Evolutionary conservation across 2,113 vertebrate species (phyloP).

Genomic region (Pterophyllum scalare): DNA sequence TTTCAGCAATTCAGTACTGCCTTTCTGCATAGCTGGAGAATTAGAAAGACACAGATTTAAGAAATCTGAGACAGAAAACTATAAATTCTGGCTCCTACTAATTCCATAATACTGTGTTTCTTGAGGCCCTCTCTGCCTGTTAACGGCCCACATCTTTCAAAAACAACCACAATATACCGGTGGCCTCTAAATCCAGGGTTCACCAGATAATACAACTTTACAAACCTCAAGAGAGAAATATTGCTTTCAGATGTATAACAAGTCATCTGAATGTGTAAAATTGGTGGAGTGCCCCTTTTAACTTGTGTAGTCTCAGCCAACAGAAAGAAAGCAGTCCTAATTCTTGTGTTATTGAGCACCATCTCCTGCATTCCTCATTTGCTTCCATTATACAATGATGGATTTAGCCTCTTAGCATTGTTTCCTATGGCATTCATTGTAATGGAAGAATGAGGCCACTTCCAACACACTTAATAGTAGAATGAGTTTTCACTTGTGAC

Average conservation of each 20-base stretch:
- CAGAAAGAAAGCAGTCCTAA: slow-evolving; percentile 19
- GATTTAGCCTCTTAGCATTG: slow-evolving; percentile 3
- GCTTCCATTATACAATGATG: slow-evolving; percentile 16
- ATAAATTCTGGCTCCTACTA: background rate
- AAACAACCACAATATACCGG: background rate
- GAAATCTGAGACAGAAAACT: background rate
- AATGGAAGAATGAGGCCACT: slow-evolving; percentile 25
- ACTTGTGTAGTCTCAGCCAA: background rate
- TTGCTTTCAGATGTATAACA: background rate
- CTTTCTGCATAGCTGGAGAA: background rate
- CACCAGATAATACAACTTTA: background rate
- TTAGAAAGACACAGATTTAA: background rate
- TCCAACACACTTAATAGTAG: slow-evolving; percentile 15
- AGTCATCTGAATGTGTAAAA: background rate
- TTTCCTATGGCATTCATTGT: slow-evolving; percentile 2
- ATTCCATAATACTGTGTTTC: background rate
- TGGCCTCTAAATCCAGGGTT: background rate
- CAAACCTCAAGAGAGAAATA: background rate
- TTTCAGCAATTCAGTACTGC: background rate
- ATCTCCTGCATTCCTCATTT: slow-evolving; percentile 15
- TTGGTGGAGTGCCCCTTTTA: background rate
- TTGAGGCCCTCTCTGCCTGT: background rate
- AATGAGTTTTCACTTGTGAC: background rate
- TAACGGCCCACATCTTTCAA: background rate
- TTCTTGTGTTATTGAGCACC: slow-evolving; percentile 19